phyloP scores from a whole-genome alignment of 1,140 invertebrate species.

The Drosophila littoralis region DNA sequence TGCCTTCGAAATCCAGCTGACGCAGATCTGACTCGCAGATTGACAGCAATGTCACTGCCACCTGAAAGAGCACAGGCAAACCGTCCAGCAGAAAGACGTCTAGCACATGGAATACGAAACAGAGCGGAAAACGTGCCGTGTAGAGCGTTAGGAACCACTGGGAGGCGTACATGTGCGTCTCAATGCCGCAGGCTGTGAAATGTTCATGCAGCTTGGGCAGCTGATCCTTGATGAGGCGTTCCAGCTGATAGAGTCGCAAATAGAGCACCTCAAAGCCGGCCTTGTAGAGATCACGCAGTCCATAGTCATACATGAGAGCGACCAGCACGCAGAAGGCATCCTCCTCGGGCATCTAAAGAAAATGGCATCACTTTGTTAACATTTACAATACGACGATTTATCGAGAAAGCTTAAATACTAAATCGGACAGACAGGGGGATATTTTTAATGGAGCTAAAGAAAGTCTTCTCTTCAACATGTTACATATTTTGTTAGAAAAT shows the following conservation, averaged over 20 bases:
- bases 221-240: conserved; percentile 94
- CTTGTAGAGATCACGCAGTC: conserved; percentile 96
- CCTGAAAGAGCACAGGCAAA: conserved; percentile 97
- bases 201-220: conserved; percentile 95
- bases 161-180: conserved; percentile 99
- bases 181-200: conserved; percentile 95
- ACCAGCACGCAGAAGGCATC: conserved; percentile 99
- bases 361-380: neutral
- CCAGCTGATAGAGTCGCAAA: conserved; percentile 97
- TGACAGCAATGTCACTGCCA: conserved; percentile 96
- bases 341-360: conserved; percentile 98
- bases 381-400: too few species aligned
- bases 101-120: conserved; percentile 98
- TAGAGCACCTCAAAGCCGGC: conserved; percentile 98
- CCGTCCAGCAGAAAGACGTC: conserved; percentile 98
- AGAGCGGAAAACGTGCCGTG: conserved; percentile 98
- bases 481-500: too few species aligned
- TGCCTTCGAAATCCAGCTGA: conserved; percentile 97
- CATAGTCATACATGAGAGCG: conserved; percentile 98
- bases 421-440: too few species aligned
- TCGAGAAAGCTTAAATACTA: too few species aligned
- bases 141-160: conserved; percentile 99
- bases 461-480: too few species aligned
- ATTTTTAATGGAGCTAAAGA: too few species aligned
- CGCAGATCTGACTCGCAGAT: conserved; percentile 97